These are phyloP conservation scores for Macroglossus sobrinus DNA, from an alignment of 2,113 vertebrate species.

Conservation along the genomic window DNA sequence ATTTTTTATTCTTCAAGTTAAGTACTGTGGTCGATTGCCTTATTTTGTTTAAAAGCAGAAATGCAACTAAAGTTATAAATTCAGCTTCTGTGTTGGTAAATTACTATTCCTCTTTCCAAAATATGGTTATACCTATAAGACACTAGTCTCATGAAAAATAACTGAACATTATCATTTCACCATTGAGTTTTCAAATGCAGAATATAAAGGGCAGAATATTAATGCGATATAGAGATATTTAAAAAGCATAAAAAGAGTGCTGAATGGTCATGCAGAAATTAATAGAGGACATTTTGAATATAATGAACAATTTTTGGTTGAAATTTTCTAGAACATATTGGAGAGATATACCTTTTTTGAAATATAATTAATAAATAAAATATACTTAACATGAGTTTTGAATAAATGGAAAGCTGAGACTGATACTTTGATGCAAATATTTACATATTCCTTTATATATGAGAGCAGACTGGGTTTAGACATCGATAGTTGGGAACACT, in stretches of 20 bases:
- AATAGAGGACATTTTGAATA: background rate
- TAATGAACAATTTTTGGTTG: background rate
- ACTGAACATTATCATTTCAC: background rate
- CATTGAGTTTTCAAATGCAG: background rate
- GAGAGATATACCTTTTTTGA: background rate
- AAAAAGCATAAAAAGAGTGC: background rate
- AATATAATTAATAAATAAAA: background rate
- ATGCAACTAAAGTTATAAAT: background rate
- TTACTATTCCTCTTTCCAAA: background rate
- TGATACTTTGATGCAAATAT: background rate
- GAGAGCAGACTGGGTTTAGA: background rate
- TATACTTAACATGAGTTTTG: background rate
- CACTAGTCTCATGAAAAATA: background rate
- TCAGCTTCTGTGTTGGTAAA: background rate
- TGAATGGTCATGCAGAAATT: background rate
- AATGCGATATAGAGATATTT: background rate
- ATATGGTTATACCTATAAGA: background rate
- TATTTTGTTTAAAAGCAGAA: constrained; percentile 1
- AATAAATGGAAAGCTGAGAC: background rate
- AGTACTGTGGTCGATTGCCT: background rate
- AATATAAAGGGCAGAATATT: background rate
- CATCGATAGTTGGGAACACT: background rate
- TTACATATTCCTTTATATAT: background rate
- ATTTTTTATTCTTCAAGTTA: background rate
- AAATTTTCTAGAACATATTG: background rate